Percentiles rank a stretch among this genome's conserved stretches.
phyloP scores from a whole-genome alignment of 1,140 invertebrate species.

The Batillaria attramentaria region DNA sequence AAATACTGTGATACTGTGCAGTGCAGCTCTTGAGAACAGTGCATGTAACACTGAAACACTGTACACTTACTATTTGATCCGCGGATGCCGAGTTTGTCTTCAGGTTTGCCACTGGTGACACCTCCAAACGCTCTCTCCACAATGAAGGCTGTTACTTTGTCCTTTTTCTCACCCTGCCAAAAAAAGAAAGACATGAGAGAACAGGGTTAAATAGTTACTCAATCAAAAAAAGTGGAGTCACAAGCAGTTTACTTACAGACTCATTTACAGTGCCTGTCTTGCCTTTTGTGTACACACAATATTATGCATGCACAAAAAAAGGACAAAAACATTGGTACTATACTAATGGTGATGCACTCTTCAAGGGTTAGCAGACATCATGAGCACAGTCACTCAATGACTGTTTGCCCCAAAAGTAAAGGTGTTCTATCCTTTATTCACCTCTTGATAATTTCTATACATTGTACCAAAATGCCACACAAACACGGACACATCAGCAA shows the following conservation, averaged over 20 bases:
- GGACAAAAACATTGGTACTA: too few species aligned
- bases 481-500: neutral
- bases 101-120: slow-evolving; percentile 90
- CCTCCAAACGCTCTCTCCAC: slow-evolving; percentile 96
- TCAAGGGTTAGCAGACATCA: too few species aligned
- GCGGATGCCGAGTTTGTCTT: slow-evolving; percentile 99
- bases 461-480: neutral
- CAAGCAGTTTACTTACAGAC: too few species aligned
- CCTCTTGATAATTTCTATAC: too few species aligned
- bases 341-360: too few species aligned
- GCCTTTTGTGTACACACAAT: too few species aligned
- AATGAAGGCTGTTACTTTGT: slow-evolving; percentile 94
- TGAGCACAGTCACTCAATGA: too few species aligned
- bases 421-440: too few species aligned
- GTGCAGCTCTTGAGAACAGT: neutral
- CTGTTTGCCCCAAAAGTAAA: too few species aligned
- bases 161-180: slow-evolving; percentile 65
- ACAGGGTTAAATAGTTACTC: neutral
- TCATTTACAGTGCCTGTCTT: too few species aligned
- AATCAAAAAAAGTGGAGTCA: neutral
- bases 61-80: slow-evolving; percentile 85
- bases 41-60: neutral
- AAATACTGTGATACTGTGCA: neutral
- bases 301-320: too few species aligned
- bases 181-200: neutral